Evolutionary conservation across 2,888 invertebrate species (phyloP), one percentile per base, ranked within the genome.

Genomic region (Yponomeuta sedellus): DNA sequence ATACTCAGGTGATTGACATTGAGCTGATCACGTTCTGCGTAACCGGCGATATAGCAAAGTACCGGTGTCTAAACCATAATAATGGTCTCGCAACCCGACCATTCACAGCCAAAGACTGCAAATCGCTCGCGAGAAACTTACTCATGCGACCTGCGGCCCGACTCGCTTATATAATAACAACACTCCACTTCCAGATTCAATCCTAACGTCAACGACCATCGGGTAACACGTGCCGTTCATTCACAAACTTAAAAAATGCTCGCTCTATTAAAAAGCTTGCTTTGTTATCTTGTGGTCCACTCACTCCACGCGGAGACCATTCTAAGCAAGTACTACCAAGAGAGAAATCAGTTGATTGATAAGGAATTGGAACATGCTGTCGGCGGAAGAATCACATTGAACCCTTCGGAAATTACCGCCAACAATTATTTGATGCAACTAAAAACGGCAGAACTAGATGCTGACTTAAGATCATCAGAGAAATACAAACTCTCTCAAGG

Each of bases 401-500:
- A 76, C 12, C 71, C 81, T 0, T 82, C 88, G 0, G 94, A 94
- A 77, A 64, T 73, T 1, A 67, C 74, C 16, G 94, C 90, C 0
- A 94, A 94, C 71, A 75, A 88, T 5, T 84, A 93, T 0, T 80
- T 94, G 2, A 94, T 94, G 93, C 71, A 74, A 8, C 90, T 83
- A 67, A 94, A 94, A 73, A 70, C 76, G 0, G 74, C 79, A 11
- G 94, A 94, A 76, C 73, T 92, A 16, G 75, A 89, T 0, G 82
- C 86, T 61, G 92, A 92, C 12, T 85, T 89, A 71, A 73, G 77
- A 0, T 80, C 92, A 67, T 92, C 92, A 0, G 78, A 82, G 66
- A 75, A 83, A 8, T 95, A 94, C 74, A 89, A 93, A 61, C 94
- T 95, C 1, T 92, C 94, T 0, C 88, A 90, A 64, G 95, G 94